Base-by-base conservation (phyloP, 2,113 vertebrate genomes). In the Clinocottus analis region DNA sequence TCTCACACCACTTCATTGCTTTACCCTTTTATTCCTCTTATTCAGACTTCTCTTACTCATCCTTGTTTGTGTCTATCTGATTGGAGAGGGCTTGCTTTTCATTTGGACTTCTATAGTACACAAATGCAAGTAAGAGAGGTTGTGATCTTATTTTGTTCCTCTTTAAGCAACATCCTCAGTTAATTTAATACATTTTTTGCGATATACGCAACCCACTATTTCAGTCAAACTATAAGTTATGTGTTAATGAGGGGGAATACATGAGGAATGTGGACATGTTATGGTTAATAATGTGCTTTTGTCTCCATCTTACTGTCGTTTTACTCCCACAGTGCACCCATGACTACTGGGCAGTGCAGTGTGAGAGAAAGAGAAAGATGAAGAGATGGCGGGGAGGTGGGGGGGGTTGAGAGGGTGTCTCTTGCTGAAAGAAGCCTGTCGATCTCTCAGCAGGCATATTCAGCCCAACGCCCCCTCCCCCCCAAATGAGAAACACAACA, bases 351-450 rank as follows among this genome's bases (percentile, higher is more conserved):
- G 77, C 77, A 85, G 23, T 59, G 74, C 80, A 75, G 77, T 71
- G 74, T 75, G 59, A 83, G 70, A 80, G 66, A 78, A 71, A 82
- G 59, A 80, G 65, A 78, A 72, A 85, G 75, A 91, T 90, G 79
- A 87, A 89, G 86, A 75, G 88, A 83, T 79, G 70, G 72, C 51
- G 16, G n/a, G 41, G 68, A n/a, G n/a, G n/a, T n/a, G n/a, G n/a
- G 56, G 82, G 51, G 51, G n/a, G 55, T 61, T 67, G 72, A 58
- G 75, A 72, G 86, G 85, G 64, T 87, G 86, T 92, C 85, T 93
- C 69, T 74, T 37, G 77, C 89, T 92, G 91, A 94, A 92, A 94
- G 93, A 94, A 94, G 93, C 86, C 91, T 95, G 94, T 95, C 94
- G 77, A 92, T 95, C 93, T 93, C 94, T 94, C 94, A 94, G 93